Evolutionary conservation across 1,140 invertebrate genomes (phyloP), one percentile per base, ranked within the genome.

Genomic region (Drosophila murphyi): DNA sequence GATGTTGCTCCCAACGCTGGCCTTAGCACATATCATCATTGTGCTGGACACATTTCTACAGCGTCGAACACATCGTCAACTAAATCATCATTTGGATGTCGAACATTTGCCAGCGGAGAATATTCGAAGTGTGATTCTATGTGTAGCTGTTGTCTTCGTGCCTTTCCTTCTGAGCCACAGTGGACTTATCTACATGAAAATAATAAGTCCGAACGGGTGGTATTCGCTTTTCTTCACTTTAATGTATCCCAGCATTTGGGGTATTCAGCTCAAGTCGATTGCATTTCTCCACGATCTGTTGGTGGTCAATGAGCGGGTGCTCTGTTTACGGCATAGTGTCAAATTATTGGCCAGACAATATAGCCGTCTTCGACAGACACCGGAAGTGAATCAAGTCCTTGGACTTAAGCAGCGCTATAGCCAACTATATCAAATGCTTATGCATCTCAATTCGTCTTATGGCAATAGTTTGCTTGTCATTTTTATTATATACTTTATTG

Each of bases 381-480:
- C 51, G 1, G 12, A 64, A 37, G 5, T 47, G 6, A 12, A 50
- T 3, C 8, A 56, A 34, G 29, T 77, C 12, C 34, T 52, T n/a
- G 2, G 4, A 4, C 12, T 89, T 0, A 89, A 89, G 8, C 37
- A 50, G 0, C 64, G 59, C n/a, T 88, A 85, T 28, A 65, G 70
- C 31, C 57, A 88, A 7, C 67, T 80, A 0, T 61, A 80, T 37
- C 31, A 34, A 0, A 4, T 76, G 3, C 78, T 79, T 20, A 12
- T 45, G 8, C 39, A 56, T 3, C 45, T 83, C 5, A 91, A 91
- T 35, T 1, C 5, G 0, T 39, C n/a, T 2, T 90, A 78, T 34
- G 89, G 89, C 7, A 52, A 12, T 29, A 86, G 86, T 28, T 39
- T 91, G n/a, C 48, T 91, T 4, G 72, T 60, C 7, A 80, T 76